Evolutionary conservation across 2,888 invertebrate genomes (phyloP), one percentile per base, ranked within the genome.

Genomic region (Allygus modestus): DNA sequence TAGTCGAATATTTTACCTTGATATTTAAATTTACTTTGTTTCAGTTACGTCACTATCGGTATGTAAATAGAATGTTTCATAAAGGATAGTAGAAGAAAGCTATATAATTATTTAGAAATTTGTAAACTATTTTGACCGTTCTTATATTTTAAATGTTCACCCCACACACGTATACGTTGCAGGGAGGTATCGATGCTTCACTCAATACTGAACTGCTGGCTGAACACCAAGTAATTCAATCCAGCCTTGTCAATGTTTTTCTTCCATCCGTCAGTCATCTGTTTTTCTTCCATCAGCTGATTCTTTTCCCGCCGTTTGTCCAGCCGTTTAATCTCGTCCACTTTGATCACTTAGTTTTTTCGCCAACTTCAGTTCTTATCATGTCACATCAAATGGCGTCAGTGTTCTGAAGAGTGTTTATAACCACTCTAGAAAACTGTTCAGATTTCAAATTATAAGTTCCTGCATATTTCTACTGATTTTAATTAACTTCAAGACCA

Each of bases 251-350:
- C 65, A 31, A 65, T 65, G 65, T 65, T 65, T 65, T 65, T 65
- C 12, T 15, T 65, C 65, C 31, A 7, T 28, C 65, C 12, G 65
- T 65, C 65, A 65, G 28, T 65, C 65, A 65, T 28, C 28, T 65
- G 65, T 65, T 65, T 65, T 65, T 65, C 65, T 65, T 28, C 65
- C 65, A 65, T 65, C 65, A 65, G 65, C 65, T 65, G 65, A 65
- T 65, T 65, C 65, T 65, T 65, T 65, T 28, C 65, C 65, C 65
- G 65, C 65, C 65, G 28, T 65, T 65, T 65, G 17, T 46, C 23
- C 65, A 15, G 28, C 65, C 28, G 65, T 65, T 65, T 31, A 54
- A 4, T 23, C 54, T 54, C 31, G 31, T 65, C 31, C 65, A 26
- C 26, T 65, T 65, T 65, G 65, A 65, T 65, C 65, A 65, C 26